Base-by-base conservation (phyloP, 2,888 invertebrate species). In the Acleris sparsana region DNA sequence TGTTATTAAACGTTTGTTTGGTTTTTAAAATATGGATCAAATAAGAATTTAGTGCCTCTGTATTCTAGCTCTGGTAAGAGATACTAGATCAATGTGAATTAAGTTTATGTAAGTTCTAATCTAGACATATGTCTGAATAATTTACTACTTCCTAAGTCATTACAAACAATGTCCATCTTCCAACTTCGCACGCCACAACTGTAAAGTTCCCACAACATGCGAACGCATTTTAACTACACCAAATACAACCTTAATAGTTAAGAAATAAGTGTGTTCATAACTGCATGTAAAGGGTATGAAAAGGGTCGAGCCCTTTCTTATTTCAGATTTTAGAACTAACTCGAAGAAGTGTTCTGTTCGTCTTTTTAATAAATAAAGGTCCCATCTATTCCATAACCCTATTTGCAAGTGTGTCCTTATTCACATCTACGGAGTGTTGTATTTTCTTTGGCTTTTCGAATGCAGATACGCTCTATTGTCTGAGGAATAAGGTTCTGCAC, bases 131-230 rank as follows among this genome's bases (percentile, higher is more conserved):
- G 11, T 33, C 1, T 11, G 13, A 39, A 39, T 13, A 39, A 39
- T 39, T 5, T 46, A 46, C n/a, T 17, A 17, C 46, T 46, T 46
- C 5, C 53, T 29, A n/a, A 29, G 53, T 39, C 6, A 39, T 39
- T 62, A 39, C 17, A 39, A n/a, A 63, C 43, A 46, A 61, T 13
- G 56, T 11, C 39, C 18, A 20, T 48, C 22, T 57, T 29, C 43
- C 13, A 49, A 25, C 49, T 63, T 56, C 25, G 4, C 68, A 71
- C 16, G 71, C 76, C 75, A 76, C 79, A 75, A 46, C 57, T 22
- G 25, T 71, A 77, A 79, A 77, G 79, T 79, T 80, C 80, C 75
- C 71, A 69, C 69, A 71, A 70, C 58, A 33, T 13, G 11, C 5
- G n/a, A 39, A 39, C 16, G 17, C 62, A 62, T 39, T 20, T 22